Percentiles rank a stretch among this genome's conserved stretches.
Evolutionary conservation across 2,113 vertebrate genomes (phyloP).

Genomic region (Vulpes vulpes): DNA sequence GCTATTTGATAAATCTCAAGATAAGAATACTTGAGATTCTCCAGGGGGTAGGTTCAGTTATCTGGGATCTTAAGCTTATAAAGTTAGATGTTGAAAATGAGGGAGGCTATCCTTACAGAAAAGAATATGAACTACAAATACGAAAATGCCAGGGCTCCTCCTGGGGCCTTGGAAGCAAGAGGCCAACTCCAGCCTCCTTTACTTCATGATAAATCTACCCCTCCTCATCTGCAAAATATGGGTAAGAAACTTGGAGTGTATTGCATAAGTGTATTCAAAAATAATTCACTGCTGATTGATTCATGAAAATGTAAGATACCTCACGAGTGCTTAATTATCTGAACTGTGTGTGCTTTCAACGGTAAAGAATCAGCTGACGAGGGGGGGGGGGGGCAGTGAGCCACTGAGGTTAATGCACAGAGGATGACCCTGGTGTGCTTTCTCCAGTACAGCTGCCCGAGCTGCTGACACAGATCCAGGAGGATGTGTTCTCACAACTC

Average conservation of each 20-base stretch:
- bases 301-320: constrained; percentile 71
- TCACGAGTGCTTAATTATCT: constrained; percentile 66
- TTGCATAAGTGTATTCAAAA: constrained; percentile 59
- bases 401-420: constrained; percentile 60
- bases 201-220: not conserved
- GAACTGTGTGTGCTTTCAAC: constrained; percentile 50
- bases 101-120: not conserved
- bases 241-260: not conserved
- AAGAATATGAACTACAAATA: not conserved
- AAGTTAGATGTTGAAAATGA: not conserved
- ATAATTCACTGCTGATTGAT: constrained; percentile 70
- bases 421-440: constrained; percentile 31
- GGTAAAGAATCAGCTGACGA: constrained; percentile 44
- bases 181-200: not conserved
- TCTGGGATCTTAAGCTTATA: not conserved
- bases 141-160: not conserved
- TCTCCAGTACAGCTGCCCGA: constrained; percentile 55
- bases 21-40: not conserved
- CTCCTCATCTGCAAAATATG: not conserved
- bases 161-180: not conserved
- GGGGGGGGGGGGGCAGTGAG: constrained; percentile 24
- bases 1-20: not conserved
- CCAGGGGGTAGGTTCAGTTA: not conserved
- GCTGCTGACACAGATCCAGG: constrained; percentile 54
- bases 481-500: not conserved